Conservation (phyloP, 2,888 invertebrate species). For the Lithophane ornitopus region DNA sequence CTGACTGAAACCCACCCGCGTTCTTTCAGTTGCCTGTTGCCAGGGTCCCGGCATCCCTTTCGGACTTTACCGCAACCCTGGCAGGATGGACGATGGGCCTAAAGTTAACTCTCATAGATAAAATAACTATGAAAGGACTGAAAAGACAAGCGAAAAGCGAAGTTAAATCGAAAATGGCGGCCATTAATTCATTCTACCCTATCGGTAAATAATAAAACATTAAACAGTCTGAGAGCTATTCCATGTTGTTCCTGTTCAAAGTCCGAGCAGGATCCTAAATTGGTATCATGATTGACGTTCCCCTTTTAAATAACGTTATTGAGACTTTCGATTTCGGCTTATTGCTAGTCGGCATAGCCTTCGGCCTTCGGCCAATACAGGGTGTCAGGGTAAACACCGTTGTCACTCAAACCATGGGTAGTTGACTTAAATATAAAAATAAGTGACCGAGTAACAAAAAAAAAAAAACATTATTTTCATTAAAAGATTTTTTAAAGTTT, state of each 20-base stretch:
- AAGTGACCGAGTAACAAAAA: no score
- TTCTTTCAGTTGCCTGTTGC: no score
- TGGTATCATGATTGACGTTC: conserved; percentile 36
- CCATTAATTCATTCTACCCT: neutral
- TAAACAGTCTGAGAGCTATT: conserved; percentile 44
- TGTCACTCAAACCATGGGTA: no score
- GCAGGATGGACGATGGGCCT: neutral
- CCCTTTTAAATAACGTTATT: neutral
- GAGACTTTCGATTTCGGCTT: neutral
- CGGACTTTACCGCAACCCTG: no score
- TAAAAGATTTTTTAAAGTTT: no score
- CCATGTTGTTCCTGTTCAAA: conserved; percentile 20
- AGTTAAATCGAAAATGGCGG: conserved; percentile 6
- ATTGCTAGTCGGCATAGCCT: no score
- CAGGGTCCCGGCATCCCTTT: no score
- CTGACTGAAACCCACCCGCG: no score
- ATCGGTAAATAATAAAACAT: conserved; percentile 42
- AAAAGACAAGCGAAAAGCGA: neutral
- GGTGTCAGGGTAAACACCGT: no score
- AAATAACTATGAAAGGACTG: neutral
- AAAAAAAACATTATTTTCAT: no score
- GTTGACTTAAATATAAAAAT: no score
- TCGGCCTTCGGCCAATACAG: no score
- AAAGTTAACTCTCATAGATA: neutral
- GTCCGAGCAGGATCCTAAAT: conserved; percentile 25